A percentile compares a stretch with the other conserved stretches of the same genome.
Evolutionary conservation across 2,888 invertebrate genomes (phyloP).

Genomic region (Drosophila putrida): DNA sequence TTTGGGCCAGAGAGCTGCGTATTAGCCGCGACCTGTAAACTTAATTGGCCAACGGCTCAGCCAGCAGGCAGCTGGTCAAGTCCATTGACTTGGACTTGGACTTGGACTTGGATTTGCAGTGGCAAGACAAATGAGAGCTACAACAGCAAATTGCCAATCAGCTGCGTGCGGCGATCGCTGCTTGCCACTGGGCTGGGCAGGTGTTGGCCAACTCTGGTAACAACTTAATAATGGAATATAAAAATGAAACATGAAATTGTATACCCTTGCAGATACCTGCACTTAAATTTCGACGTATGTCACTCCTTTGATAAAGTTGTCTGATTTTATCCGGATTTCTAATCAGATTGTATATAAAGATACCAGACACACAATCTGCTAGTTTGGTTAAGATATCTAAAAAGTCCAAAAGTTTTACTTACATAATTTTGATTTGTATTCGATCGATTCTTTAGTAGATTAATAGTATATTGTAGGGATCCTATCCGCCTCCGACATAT

Average conservation of each 20-base stretch:
- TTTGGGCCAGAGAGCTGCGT: conserved; percentile 25
- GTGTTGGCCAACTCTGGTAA: conserved; percentile 58
- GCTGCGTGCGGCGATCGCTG: conserved; percentile 61
- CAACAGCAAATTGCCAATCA: conserved; percentile 79
- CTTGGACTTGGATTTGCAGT: conserved; percentile 54
- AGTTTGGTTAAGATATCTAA: too few species aligned
- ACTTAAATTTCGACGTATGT: background rate
- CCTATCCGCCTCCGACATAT: too few species aligned
- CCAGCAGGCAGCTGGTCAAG: conserved; percentile 60
- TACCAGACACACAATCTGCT: too few species aligned
- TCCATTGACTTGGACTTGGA: conserved; percentile 53
- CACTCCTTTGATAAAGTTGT: too few species aligned
- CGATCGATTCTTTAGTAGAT: too few species aligned
- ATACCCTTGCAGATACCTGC: background rate
- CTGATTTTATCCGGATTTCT: too few species aligned
- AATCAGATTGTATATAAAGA: too few species aligned
- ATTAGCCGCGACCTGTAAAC: conserved; percentile 59
- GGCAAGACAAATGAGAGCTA: conserved; percentile 71
- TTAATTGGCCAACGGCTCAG: conserved; percentile 69
- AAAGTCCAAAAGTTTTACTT: too few species aligned
- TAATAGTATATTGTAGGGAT: too few species aligned
- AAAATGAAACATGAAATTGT: background rate
- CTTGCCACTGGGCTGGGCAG: conserved; percentile 60
- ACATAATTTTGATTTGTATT: too few species aligned
- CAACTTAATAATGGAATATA: conserved; percentile 58